A percentile compares a stretch with the other conserved stretches of the same genome.
phyloP scores from a whole-genome alignment of 30 jellyfish, hydroid and myxozoan genomes.

The Catostylus mosaicus region DNA sequence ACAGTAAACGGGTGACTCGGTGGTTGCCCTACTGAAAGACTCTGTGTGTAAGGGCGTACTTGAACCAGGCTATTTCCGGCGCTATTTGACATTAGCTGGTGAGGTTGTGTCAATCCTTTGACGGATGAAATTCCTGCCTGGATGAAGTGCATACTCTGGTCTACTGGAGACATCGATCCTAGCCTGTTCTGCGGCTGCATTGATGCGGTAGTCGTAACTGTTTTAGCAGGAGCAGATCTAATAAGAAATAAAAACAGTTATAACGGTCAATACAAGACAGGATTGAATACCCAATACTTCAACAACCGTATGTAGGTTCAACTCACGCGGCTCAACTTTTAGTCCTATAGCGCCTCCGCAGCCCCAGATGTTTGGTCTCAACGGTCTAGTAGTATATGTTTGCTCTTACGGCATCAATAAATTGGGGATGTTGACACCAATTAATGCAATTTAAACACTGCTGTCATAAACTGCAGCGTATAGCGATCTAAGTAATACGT shows the following conservation, averaged over 20 bases:
- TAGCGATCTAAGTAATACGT: too few species aligned
- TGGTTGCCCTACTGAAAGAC: conserved; percentile 35
- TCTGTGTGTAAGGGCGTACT: conserved; percentile 39
- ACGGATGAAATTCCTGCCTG: conserved; percentile 45
- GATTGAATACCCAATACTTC: too few species aligned
- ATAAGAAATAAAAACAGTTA: not conserved
- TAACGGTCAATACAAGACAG: too few species aligned
- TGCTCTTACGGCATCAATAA: too few species aligned
- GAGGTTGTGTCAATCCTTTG: conserved; percentile 39
- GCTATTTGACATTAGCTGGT: conserved; percentile 10
- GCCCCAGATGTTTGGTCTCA: too few species aligned
- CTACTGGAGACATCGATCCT: conserved; percentile 66
- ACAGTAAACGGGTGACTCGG: conserved; percentile 47
- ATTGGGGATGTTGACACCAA: too few species aligned
- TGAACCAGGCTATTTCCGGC: conserved; percentile 46
- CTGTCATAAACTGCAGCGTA: too few species aligned
- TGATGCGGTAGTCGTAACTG: conserved; percentile 36
- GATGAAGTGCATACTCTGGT: conserved; percentile 50
- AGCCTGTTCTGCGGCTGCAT: conserved; percentile 53
- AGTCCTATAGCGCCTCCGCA: too few species aligned
- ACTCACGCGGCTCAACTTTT: too few species aligned
- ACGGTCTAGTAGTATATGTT: too few species aligned
- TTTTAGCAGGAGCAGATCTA: conserved; percentile 68
- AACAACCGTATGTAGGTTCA: too few species aligned
- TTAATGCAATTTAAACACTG: too few species aligned